Conservation (phyloP, 2,888 invertebrate genomes). For the Phalera bucephala region DNA sequence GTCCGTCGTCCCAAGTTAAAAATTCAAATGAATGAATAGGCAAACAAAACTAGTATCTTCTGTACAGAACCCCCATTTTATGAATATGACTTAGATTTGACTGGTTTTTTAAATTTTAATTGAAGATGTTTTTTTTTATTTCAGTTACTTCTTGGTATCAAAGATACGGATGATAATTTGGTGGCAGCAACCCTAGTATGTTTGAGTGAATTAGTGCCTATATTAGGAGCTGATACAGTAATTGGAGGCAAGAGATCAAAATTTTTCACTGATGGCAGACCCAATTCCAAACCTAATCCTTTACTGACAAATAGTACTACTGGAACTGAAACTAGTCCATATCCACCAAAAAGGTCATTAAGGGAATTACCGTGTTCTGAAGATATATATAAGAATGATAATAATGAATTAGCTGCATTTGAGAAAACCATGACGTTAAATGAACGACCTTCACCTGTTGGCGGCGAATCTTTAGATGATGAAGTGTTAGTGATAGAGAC, state of each 20-base stretch:
- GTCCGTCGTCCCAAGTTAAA: too few relatives aligned
- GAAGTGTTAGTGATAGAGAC: slow-evolving; percentile 54
- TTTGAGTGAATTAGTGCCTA: slow-evolving; percentile 92
- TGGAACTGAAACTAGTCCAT: slow-evolving; percentile 31
- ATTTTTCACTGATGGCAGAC: slow-evolving; percentile 93
- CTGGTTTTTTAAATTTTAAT: background rate
- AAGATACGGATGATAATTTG: slow-evolving; percentile 92
- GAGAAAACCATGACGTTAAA: slow-evolving; percentile 80
- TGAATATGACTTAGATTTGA: background rate
- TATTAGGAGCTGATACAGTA: slow-evolving; percentile 92
- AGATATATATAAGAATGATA: slow-evolving; percentile 45
- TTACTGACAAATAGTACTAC: slow-evolving; percentile 20
- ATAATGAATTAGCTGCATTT: slow-evolving; percentile 45
- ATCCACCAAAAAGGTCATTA: slow-evolving; percentile 48
- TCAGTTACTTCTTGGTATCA: slow-evolving; percentile 91
- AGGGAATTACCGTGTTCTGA: slow-evolving; percentile 63
- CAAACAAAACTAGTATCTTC: too few relatives aligned
- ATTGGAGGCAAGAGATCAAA: slow-evolving; percentile 92
- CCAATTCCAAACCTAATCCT: slow-evolving; percentile 75
- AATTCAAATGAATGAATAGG: too few relatives aligned
- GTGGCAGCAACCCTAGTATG: slow-evolving; percentile 92
- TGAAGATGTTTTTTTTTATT: slow-evolving; percentile 33
- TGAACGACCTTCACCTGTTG: slow-evolving; percentile 91
- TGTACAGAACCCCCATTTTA: too few relatives aligned
- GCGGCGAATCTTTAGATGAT: slow-evolving; percentile 87